These are phyloP conservation scores for Leptinotarsa lineolata DNA, from an alignment of 1,140 invertebrate species.

Conservation along the genomic window DNA sequence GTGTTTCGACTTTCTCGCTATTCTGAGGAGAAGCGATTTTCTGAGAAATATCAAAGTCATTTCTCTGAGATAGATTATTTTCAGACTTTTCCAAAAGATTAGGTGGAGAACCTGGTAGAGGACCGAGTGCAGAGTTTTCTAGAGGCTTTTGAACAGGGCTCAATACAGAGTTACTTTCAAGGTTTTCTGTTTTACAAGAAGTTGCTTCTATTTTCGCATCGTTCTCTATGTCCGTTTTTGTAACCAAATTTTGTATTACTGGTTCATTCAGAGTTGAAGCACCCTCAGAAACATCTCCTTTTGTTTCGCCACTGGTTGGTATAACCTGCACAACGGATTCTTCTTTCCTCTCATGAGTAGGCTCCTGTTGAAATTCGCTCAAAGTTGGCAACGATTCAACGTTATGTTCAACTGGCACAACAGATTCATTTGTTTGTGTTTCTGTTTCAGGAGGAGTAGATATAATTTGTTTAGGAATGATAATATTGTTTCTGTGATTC, in stretches of 20 bases:
- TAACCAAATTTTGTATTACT: neutral
- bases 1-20: neutral
- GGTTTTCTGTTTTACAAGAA: too few species aligned
- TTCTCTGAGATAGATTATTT: too few species aligned
- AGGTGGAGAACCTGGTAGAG: too few species aligned
- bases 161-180: too few species aligned
- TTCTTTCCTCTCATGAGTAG: neutral
- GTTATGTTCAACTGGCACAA: neutral
- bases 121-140: too few species aligned
- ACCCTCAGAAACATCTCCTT: neutral
- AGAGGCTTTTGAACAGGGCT: too few species aligned
- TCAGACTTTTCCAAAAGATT: too few species aligned
- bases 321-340: neutral
- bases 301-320: neutral
- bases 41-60: too few species aligned
- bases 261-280: neutral
- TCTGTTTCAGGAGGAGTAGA: neutral
- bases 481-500: conserved; percentile 26
- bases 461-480: conserved; percentile 11
- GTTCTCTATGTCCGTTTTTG: neutral
- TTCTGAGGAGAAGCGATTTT: too few species aligned
- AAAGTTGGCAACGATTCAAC: neutral
- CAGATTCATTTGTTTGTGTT: neutral
- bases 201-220: too few species aligned
- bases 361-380: neutral